Evolutionary conservation across 1,140 invertebrate species (phyloP).

Genomic region (Mylabris phalerata): DNA sequence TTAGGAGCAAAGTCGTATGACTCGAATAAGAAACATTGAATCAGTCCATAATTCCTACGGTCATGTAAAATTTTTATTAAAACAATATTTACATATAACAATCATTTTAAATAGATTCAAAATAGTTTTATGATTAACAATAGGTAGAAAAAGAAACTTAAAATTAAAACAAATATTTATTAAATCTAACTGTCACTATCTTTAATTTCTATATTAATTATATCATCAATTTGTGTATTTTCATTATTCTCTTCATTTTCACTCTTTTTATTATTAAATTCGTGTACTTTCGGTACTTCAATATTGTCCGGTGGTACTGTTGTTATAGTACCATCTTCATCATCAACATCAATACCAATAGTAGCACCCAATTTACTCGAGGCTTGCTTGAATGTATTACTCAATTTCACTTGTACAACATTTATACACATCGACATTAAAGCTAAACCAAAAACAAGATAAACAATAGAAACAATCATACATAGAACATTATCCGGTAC

Average conservation of each 20-base stretch:
- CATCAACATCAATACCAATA: slow-evolving; percentile 67
- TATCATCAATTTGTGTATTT: too few relatives aligned
- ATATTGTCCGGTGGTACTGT: slow-evolving; percentile 32
- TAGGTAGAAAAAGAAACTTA: too few relatives aligned
- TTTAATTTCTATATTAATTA: too few relatives aligned
- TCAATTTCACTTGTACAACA: slow-evolving; percentile 82
- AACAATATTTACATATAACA: too few relatives aligned
- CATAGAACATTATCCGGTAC: slow-evolving; percentile 83
- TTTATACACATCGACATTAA: slow-evolving; percentile 97
- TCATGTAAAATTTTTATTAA: too few relatives aligned
- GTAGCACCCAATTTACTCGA: slow-evolving; percentile 81
- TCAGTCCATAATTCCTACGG: too few relatives aligned
- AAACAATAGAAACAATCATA: slow-evolving; percentile 89
- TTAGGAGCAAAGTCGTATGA: too few relatives aligned
- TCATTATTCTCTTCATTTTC: background rate
- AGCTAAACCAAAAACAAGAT: slow-evolving; percentile 88
- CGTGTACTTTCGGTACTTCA: slow-evolving; percentile 37
- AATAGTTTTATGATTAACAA: too few relatives aligned
- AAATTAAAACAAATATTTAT: too few relatives aligned
- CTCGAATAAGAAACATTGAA: too few relatives aligned
- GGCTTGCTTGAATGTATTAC: slow-evolving; percentile 75
- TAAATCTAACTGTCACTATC: too few relatives aligned
- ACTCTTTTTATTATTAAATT: background rate
- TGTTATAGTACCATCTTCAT: slow-evolving; percentile 51
- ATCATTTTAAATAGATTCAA: too few relatives aligned